Evolutionary conservation across 2,113 vertebrate species (phyloP).

Genomic region (Seriola quinqueradiata): DNA sequence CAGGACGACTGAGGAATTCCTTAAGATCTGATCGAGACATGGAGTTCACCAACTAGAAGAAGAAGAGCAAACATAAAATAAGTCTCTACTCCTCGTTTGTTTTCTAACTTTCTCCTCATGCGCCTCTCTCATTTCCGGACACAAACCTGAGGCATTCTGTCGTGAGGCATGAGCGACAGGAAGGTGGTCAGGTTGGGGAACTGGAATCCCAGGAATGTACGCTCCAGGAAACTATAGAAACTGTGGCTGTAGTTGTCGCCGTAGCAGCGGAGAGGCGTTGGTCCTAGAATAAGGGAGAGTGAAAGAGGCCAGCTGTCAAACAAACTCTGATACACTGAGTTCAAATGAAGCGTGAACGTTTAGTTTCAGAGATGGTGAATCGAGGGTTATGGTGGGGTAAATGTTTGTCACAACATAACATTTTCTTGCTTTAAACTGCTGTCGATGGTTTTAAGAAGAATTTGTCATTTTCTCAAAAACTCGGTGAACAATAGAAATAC

Average conservation of each 20-base stretch:
- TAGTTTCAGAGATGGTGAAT: neutral
- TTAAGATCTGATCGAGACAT: constrained; percentile 71
- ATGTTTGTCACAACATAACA: too few species aligned
- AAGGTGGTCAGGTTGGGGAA: constrained; percentile 81
- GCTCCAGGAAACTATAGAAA: constrained; percentile 77
- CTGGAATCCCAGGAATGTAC: constrained; percentile 79
- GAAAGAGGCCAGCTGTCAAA: neutral
- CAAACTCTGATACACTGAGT: neutral
- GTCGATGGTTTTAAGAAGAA: too few species aligned
- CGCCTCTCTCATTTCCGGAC: neutral
- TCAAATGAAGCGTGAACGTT: too few species aligned
- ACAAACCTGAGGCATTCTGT: constrained; percentile 68
- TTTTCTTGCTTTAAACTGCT: too few species aligned
- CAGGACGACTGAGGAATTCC: constrained; percentile 60
- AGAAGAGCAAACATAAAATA: constrained; percentile 2
- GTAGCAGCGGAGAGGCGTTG: constrained; percentile 77
- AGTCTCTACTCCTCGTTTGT: neutral
- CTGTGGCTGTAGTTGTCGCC: constrained; percentile 61
- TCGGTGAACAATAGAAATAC: too few species aligned
- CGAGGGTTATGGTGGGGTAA: too few species aligned
- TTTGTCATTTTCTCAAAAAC: too few species aligned
- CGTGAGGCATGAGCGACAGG: constrained; percentile 76
- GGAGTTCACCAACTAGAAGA: constrained; percentile 81
- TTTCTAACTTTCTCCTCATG: neutral
- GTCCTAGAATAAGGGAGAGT: constrained; percentile 48